Percentiles rank a stretch among this genome's conserved stretches.
These are phyloP conservation scores for Apolygus lucorum DNA, from an alignment of 1,140 invertebrate species.

Conservation along the genomic window DNA sequence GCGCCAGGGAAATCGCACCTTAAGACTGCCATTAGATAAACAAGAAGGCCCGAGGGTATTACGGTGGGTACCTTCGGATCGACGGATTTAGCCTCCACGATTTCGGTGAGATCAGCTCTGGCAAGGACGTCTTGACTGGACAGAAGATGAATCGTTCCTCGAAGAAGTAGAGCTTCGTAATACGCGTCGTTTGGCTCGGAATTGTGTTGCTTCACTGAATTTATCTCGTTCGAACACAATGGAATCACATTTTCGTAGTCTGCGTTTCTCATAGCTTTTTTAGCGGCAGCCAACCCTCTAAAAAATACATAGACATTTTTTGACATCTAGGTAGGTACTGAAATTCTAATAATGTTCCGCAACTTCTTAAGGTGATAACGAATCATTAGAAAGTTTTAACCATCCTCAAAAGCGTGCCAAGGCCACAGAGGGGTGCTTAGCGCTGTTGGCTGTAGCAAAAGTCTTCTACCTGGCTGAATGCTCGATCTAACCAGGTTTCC, in stretches of 20 bases:
- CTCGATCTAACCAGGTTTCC: constrained; percentile 21
- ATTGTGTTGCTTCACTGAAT: constrained; percentile 43
- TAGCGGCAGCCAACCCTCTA: constrained; percentile 56
- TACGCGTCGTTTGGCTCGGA: constrained; percentile 39
- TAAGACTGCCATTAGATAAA: too few species aligned
- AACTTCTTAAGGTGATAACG: too few species aligned
- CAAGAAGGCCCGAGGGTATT: too few species aligned
- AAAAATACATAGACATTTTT: constrained; percentile 19
- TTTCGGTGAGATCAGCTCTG: constrained; percentile 55
- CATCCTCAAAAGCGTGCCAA: too few species aligned
- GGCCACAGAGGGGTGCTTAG: too few species aligned
- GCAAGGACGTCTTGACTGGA: constrained; percentile 61
- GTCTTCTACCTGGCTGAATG: constrained; percentile 34
- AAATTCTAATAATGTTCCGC: too few species aligned
- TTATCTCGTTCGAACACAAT: constrained; percentile 69
- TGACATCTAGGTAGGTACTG: constrained; percentile 1
- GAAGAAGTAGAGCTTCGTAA: constrained; percentile 61
- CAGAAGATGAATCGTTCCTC: constrained; percentile 74
- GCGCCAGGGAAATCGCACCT: too few species aligned
- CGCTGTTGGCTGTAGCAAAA: background rate
- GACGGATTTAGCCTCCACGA: constrained; percentile 50
- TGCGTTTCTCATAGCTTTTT: constrained; percentile 53
- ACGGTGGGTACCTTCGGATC: constrained; percentile 47
- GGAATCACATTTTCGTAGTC: constrained; percentile 69
- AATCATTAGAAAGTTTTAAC: too few species aligned